Evolutionary conservation across 1,140 invertebrate species (phyloP).

Genomic region (Eulimnadia texana): DNA sequence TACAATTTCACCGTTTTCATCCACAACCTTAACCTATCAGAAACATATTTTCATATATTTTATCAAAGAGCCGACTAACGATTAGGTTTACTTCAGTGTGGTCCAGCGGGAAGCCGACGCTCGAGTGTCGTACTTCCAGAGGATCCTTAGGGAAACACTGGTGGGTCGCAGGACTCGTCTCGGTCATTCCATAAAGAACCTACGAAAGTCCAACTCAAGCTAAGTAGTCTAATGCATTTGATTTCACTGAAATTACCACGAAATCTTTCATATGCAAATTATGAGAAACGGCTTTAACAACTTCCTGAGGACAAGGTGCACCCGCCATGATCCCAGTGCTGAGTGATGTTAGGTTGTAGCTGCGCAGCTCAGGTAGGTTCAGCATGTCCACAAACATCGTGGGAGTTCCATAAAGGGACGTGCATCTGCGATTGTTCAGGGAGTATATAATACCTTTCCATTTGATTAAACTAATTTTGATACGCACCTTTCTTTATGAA

Average conservation of each 20-base stretch:
- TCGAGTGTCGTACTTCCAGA: conserved; percentile 46
- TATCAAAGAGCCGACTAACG: conserved; percentile 20
- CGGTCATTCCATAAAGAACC: conserved; percentile 77
- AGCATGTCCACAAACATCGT: conserved; percentile 91
- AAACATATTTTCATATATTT: not conserved
- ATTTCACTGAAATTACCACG: too few relatives aligned
- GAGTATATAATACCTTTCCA: not conserved
- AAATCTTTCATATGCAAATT: conserved; percentile 25
- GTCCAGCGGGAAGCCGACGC: conserved; percentile 60
- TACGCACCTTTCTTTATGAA: conserved; percentile 50
- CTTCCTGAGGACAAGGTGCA: conserved; percentile 52
- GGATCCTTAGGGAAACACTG: conserved; percentile 48
- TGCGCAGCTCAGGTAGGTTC: conserved; percentile 28
- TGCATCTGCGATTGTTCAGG: conserved; percentile 39
- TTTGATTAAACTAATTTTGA: not conserved
- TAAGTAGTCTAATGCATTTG: too few relatives aligned
- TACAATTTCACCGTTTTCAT: conserved; percentile 34
- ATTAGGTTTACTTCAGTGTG: conserved; percentile 70
- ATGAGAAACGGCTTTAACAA: conserved; percentile 46
- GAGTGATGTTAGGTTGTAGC: conserved; percentile 30
- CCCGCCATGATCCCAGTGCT: conserved; percentile 54
- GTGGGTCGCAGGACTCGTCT: conserved; percentile 61
- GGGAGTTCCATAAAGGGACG: conserved; percentile 73
- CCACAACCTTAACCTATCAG: conserved; percentile 31
- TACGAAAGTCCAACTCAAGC: too few relatives aligned